Base-by-base conservation (phyloP, 2,888 invertebrate species). In the Polyploca ridens region DNA sequence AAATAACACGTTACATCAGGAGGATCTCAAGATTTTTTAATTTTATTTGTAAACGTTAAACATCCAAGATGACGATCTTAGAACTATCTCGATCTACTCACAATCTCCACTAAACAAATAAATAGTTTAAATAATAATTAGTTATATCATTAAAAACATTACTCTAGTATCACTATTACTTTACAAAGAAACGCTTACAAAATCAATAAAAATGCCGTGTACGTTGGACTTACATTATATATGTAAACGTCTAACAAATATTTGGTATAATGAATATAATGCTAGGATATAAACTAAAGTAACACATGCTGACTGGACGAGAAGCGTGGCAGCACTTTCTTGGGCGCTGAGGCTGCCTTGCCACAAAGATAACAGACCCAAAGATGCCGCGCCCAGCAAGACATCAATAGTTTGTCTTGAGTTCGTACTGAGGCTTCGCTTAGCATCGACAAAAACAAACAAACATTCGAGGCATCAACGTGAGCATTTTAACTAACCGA, bases 161-260 rank as follows among this genome's bases (percentile, higher is more conserved):
- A 93, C 69, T 84, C 92, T 93, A 93, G 81, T 93, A 93, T 93
- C 93, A 93, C 93, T 93, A 93, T 90, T 78, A 85, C 79, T 84
- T 85, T 87, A 90, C 85, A 91, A 88, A 83, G 84, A 78, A 76
- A 79, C 73, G 75, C 2, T 4, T 77, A 81, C 71, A 68, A 77
- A 76, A 81, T 76, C 70, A 72, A 76, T 73, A 71, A 77, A 83
- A 78, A 81, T 76, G 70, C 73, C 73, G 65, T 69, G 69, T 61
- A 73, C 66, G 67, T 70, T 72, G 57, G 62, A 73, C 69, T 74
- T 69, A 41, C 74, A 74, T 72, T 73, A 72, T 75, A 76, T 68
- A 77, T 68, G 72, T 74, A 76, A 4, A 13, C 4, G 13, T 78
- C 73, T 59, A 80, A 80, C 75, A 67, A 77, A 76, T 80, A 79